These are phyloP conservation scores for Heliconius cydno DNA, from an alignment of 2,888 invertebrate genomes.

Conservation along the genomic window DNA sequence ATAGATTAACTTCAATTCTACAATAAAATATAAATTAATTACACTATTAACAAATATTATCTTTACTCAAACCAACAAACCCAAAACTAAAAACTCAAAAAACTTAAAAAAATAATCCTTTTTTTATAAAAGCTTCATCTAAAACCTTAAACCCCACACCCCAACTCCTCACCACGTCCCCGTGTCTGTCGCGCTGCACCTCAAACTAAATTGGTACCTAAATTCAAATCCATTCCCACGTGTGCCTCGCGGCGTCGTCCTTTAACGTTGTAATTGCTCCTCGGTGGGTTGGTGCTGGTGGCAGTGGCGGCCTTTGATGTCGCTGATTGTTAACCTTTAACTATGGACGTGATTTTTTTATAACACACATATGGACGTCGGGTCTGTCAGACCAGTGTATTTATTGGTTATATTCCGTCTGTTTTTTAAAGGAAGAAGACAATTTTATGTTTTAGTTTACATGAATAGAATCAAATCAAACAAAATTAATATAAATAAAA, in stretches of 20 bases:
- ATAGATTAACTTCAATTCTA: background rate
- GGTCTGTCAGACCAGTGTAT: too few relatives aligned
- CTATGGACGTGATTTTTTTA: too few relatives aligned
- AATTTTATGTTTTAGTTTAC: too few relatives aligned
- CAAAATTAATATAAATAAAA: too few relatives aligned
- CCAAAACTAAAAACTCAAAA: too few relatives aligned
- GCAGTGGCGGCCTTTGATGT: conserved; percentile 53
- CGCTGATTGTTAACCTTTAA: conserved; percentile 69
- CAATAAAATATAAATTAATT: background rate
- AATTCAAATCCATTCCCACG: conserved; percentile 80
- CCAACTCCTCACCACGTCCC: conserved; percentile 68
- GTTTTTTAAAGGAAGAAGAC: too few relatives aligned
- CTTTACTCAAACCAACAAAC: too few relatives aligned
- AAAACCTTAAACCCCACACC: conserved; percentile 51
- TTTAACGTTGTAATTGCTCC: conserved; percentile 79
- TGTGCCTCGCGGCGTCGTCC: conserved; percentile 70
- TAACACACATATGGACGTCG: too few relatives aligned
- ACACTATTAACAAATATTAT: too few relatives aligned
- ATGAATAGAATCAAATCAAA: too few relatives aligned
- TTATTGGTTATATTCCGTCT: too few relatives aligned
- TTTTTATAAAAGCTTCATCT: conserved; percentile 51
- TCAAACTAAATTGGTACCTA: conserved; percentile 79
- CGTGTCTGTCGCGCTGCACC: conserved; percentile 79
- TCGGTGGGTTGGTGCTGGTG: conserved; percentile 66
- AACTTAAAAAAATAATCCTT: background rate